phyloP scores from a whole-genome alignment of 2,888 invertebrate genomes.

The Gasteruption jaculator region DNA sequence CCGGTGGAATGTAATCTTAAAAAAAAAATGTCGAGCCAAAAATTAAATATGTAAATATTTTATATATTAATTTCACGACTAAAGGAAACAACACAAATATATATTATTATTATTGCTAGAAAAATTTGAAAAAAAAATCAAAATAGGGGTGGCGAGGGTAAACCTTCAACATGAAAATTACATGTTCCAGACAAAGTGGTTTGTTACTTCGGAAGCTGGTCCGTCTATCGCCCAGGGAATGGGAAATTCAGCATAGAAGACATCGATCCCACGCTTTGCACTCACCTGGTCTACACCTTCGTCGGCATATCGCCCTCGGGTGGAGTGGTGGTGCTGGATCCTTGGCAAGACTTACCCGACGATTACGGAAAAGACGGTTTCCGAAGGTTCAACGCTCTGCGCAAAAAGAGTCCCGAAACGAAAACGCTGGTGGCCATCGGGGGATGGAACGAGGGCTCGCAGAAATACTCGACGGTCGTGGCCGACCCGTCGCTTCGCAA shows the following conservation, averaged over 20 bases:
- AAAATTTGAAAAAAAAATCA: neutral
- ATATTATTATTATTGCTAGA: too few relatives aligned
- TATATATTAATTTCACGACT: too few relatives aligned
- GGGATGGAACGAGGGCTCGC: constrained; percentile 66
- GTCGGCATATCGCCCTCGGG: constrained; percentile 59
- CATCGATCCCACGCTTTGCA: constrained; percentile 67
- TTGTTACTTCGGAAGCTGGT: constrained; percentile 77
- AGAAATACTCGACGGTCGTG: constrained; percentile 60
- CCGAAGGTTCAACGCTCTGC: constrained; percentile 56
- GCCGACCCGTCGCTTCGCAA: constrained; percentile 48
- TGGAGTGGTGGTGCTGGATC: constrained; percentile 57
- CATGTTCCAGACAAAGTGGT: constrained; percentile 64
- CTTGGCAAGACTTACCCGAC: constrained; percentile 62
- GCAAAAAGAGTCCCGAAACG: constrained; percentile 52
- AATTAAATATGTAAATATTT: too few relatives aligned
- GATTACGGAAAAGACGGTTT: constrained; percentile 52
- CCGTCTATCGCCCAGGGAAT: constrained; percentile 61
- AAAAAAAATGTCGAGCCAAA: too few relatives aligned
- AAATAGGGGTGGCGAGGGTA: neutral
- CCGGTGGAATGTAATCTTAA: too few relatives aligned
- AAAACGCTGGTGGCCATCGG: constrained; percentile 66
- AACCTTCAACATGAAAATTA: constrained; percentile 37
- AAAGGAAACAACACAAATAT: too few relatives aligned
- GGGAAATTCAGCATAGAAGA: constrained; percentile 65
- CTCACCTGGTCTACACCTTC: constrained; percentile 75